Conservation (phyloP, 2,797 vertebrate species). For the Scleropages formosus region DNA sequence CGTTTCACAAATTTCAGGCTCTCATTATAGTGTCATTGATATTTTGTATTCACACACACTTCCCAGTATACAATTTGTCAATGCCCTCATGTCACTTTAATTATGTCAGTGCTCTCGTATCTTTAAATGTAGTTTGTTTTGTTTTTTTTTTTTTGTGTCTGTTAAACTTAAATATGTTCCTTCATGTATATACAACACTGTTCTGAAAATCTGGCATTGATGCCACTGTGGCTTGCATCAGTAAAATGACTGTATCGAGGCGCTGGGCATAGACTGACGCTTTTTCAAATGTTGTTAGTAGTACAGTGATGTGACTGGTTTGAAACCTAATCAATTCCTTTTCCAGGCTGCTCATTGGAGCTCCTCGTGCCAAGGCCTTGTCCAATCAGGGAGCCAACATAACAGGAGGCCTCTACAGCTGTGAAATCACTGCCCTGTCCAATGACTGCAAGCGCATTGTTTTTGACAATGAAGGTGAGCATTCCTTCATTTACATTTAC, state of each 20-base stretch:
- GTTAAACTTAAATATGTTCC: too few species aligned
- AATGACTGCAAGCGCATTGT: conserved; percentile 66
- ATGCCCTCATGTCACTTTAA: too few species aligned
- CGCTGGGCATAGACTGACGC: not conserved
- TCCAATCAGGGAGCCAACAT: conserved; percentile 68
- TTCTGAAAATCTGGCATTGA: not conserved
- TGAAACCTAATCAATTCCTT: conserved; percentile 12
- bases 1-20: too few species aligned
- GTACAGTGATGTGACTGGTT: too few species aligned
- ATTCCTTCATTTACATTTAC: conserved; percentile 11
- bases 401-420: conserved; percentile 87
- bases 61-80: too few species aligned
- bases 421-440: conserved; percentile 67
- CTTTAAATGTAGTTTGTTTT: too few species aligned
- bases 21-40: too few species aligned
- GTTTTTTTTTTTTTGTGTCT: too few species aligned
- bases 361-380: conserved; percentile 79
- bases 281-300: too few species aligned
- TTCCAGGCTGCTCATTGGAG: conserved; percentile 86
- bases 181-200: not conserved
- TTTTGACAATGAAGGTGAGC: conserved; percentile 86
- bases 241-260: not conserved
- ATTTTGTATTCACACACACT: too few species aligned
- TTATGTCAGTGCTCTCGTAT: too few species aligned
- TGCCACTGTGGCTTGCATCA: not conserved